Base-by-base conservation (phyloP, 2,888 invertebrate species). In the Drosophila percnosoma region DNA sequence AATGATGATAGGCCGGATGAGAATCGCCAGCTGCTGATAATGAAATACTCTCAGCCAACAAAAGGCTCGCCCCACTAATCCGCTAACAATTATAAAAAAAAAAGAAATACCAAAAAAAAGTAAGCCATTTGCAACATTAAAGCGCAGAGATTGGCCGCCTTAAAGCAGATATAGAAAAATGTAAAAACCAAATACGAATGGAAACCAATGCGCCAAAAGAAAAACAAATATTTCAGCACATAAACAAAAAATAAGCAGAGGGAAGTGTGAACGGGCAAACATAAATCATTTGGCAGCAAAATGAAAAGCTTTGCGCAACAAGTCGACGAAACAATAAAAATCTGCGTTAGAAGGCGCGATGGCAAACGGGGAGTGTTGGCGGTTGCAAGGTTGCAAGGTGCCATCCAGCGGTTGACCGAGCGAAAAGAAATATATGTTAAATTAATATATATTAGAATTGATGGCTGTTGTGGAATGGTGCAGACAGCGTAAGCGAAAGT, bases 261-360 rank as follows among this genome's bases (percentile, higher is more conserved):
- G 78, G 27, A 82, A 83, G 78, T 78, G 78, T 53, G 75, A 68
- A 65, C 75, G 74, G 64, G 73, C 76, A 74, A 71, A 85, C 89
- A 87, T 87, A 89, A 87, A 87, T 87, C 88, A 87, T 83, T 73
- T 75, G 66, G 68, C 82, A 72, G 74, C 72, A 77, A 87, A 87
- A 89, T 86, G 87, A 86, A 86, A 86, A 88, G 84, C 85, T 87
- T 72, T 78, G 87, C 77, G 85, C 85, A 86, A 86, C 85, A 86
- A 88, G 85, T 86, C 87, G 82, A 83, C 69, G 73, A 88, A 86
- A 86, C 89, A 86, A 86, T 86, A 86, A 88, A 84, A 84, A 75
- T 62, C 64, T 57, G 61, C 63, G 62, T 68, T 78, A 68, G 54
- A 65, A 48, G 52, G 34, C 52, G 40, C 8, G 6, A 7, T 21